Evolutionary conservation across 2,888 invertebrate genomes (phyloP).

Genomic region (Brachynemurus nebulosus): DNA sequence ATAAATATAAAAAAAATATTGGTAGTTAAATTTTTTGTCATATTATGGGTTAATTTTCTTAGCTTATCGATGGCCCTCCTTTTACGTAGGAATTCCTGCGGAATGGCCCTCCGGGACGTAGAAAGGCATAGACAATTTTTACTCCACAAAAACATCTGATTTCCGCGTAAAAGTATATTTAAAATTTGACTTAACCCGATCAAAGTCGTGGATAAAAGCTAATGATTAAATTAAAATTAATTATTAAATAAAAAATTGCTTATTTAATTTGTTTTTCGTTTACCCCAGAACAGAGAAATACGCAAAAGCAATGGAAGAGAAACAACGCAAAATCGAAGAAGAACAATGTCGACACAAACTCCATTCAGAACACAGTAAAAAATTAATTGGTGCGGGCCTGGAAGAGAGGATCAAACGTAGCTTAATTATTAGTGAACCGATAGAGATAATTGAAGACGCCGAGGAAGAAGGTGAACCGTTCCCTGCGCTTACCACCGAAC

Average conservation of each 20-base stretch:
- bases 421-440: slow-evolving; percentile 30
- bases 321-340: slow-evolving; percentile 29
- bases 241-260: background rate
- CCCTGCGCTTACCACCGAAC: slow-evolving; percentile 51
- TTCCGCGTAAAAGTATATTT: too few species aligned
- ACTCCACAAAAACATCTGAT: too few species aligned
- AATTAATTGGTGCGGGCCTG: slow-evolving; percentile 27
- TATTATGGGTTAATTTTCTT: too few species aligned
- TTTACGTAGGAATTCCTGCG: too few species aligned
- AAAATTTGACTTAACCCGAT: too few species aligned
- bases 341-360: slow-evolving; percentile 22
- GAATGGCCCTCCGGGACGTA: too few species aligned
- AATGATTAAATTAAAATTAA: background rate
- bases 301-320: slow-evolving; percentile 27
- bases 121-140: too few species aligned
- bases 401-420: slow-evolving; percentile 30
- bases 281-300: slow-evolving; percentile 23
- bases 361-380: slow-evolving; percentile 26
- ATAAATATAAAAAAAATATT: too few species aligned
- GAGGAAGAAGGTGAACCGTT: slow-evolving; percentile 33
- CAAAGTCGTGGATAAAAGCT: too few species aligned
- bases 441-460: slow-evolving; percentile 35
- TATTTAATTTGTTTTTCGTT: slow-evolving; percentile 9
- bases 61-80: too few species aligned
- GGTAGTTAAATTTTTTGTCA: too few species aligned